Conservation (phyloP, 92 coral and sea anemone genomes). For the Palythoa heliodiscus region DNA sequence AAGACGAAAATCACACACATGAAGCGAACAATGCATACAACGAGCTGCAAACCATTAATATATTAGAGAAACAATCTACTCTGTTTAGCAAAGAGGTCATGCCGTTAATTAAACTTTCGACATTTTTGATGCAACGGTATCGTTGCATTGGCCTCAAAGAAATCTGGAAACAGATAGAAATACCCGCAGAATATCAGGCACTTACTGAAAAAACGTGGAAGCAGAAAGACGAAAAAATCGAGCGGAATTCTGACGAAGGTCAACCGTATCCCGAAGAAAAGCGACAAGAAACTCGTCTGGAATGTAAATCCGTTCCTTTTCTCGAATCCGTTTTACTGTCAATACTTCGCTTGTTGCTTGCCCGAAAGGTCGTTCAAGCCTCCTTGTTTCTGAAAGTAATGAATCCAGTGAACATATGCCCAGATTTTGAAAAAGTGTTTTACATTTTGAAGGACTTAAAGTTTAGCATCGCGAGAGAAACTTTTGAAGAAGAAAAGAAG, state of each 20-base stretch:
- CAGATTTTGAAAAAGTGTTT: neutral
- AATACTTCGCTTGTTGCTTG: no score
- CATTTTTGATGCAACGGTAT: no score
- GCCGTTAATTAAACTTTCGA: no score
- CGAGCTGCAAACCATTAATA: neutral
- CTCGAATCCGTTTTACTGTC: neutral
- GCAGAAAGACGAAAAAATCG: neutral
- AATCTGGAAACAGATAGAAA: no score
- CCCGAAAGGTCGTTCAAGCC: neutral
- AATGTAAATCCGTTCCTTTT: neutral
- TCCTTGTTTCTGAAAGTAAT: neutral
- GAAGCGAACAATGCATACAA: neutral
- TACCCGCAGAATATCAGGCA: no score
- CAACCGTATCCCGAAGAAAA: conserved; percentile 18
- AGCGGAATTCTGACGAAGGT: conserved; percentile 7
- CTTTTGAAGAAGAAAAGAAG: neutral
- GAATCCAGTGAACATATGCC: neutral
- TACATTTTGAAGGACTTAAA: neutral
- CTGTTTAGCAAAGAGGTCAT: no score
- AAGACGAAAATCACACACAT: neutral
- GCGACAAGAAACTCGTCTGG: neutral
- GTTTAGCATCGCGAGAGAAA: neutral
- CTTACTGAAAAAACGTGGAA: neutral
- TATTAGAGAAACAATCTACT: neutral
- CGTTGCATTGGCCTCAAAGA: no score